These are phyloP conservation scores for Hirudo medicinalis DNA, from an alignment of 1,140 invertebrate species.

Conservation along the genomic window DNA sequence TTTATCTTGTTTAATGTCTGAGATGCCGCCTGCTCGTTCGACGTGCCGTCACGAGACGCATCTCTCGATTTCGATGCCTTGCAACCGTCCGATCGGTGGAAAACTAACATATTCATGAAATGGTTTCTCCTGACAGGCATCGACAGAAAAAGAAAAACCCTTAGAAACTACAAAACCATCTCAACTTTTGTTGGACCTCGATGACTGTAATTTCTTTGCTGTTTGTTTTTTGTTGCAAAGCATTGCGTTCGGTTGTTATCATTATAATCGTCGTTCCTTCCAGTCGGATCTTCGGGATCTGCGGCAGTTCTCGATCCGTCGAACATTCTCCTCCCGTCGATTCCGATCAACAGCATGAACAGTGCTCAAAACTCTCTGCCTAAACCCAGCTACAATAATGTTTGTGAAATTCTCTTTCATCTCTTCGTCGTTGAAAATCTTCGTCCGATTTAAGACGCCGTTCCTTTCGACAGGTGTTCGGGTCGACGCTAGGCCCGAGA, in stretches of 20 bases:
- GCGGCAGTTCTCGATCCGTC: not conserved
- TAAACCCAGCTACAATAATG: constrained; percentile 10
- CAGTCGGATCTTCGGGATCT: not conserved
- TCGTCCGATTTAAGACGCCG: not conserved
- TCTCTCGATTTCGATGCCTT: too few relatives aligned
- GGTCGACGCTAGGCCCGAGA: constrained; percentile 50
- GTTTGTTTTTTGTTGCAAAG: not conserved
- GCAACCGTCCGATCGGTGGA: too few relatives aligned
- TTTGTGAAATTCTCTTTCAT: not conserved
- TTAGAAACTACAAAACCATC: constrained; percentile 34
- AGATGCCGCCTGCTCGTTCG: too few relatives aligned
- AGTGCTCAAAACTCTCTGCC: not conserved
- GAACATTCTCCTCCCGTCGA: not conserved
- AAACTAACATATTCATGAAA: too few relatives aligned
- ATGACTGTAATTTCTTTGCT: constrained; percentile 39
- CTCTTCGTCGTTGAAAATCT: not conserved
- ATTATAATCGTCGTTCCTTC: not conserved
- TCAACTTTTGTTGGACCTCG: constrained; percentile 60
- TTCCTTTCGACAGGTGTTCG: constrained; percentile 30
- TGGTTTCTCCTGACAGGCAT: too few relatives aligned
- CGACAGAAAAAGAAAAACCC: not conserved
- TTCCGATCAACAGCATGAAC: not conserved
- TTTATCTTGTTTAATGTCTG: too few relatives aligned
- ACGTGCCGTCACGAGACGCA: too few relatives aligned
- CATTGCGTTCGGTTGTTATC: not conserved